A percentile compares a stretch with the other conserved stretches of the same genome.
These are phyloP conservation scores for Aplysia californica DNA, from an alignment of 1,140 invertebrate species.

Conservation along the genomic window DNA sequence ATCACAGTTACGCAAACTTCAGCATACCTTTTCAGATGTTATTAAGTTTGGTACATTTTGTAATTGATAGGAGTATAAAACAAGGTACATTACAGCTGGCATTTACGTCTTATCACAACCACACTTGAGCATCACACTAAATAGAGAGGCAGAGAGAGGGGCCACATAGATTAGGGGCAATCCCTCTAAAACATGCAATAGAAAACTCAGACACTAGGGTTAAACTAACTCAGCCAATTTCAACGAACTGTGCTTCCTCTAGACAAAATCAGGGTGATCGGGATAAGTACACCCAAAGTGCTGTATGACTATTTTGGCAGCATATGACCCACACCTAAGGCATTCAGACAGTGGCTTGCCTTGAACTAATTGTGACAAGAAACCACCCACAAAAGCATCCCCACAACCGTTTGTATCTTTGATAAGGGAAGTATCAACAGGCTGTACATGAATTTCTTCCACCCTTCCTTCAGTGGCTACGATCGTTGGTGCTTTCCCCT, in stretches of 20 bases:
- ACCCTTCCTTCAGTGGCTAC: slow-evolving; percentile 73
- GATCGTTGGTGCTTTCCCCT: slow-evolving; percentile 87
- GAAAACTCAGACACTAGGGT: background rate
- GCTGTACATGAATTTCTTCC: slow-evolving; percentile 43
- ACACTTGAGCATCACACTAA: too few relatives aligned
- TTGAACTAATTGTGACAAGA: slow-evolving; percentile 90
- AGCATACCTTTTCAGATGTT: too few relatives aligned
- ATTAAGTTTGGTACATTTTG: too few relatives aligned
- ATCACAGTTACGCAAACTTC: too few relatives aligned
- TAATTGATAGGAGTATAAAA: too few relatives aligned
- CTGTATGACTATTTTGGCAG: slow-evolving; percentile 61
- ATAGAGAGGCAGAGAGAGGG: too few relatives aligned
- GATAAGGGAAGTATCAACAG: slow-evolving; percentile 47
- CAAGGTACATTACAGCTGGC: too few relatives aligned
- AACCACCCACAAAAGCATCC: slow-evolving; percentile 97
- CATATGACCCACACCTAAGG: slow-evolving; percentile 81
- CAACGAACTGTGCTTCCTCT: background rate
- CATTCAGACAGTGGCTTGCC: slow-evolving; percentile 80
- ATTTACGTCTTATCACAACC: too few relatives aligned
- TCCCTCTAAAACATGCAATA: too few relatives aligned
- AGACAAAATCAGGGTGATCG: slow-evolving; percentile 52
- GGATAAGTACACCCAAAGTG: slow-evolving; percentile 62
- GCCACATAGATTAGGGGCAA: too few relatives aligned
- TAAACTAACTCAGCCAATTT: background rate
- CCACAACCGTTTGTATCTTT: slow-evolving; percentile 97